Evolutionary conservation across 1,140 invertebrate genomes (phyloP), one percentile per base, ranked within the genome.

Genomic region (Tetramorium parvispinum): DNA sequence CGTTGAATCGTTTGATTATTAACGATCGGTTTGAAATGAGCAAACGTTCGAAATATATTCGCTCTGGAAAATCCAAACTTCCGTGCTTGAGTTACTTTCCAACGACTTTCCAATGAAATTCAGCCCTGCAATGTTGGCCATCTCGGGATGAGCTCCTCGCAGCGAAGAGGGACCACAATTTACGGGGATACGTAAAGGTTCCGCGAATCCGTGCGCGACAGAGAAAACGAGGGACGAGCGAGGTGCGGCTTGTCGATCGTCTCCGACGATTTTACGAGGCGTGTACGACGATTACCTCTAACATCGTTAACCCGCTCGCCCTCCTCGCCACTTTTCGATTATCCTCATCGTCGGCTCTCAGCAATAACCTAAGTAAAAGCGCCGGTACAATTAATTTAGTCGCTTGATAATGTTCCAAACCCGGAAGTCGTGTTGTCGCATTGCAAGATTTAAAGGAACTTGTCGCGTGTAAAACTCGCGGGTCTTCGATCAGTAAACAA

Each of bases 241-340:
- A 75, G 82, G 88, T 91, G 87, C 89, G 89, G 82, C 89, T 79
- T 90, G 90, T 87, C 88, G 89, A 92, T 91, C 91, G 91, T 89
- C 90, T 81, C 81, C 53, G 87, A 92, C 91, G 85, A 93, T 93
- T 92, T 92, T 92, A 92, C 90, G 89, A 92, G 88, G 46, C 89
- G 81, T 86, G 88, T 89, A 89, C 88, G 77, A 82, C 89, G 89
- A 93, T 93, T 92, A 92, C 85, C 57, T 76, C 76, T 77, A 86
- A 68, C 81, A 76, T 83, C 76, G 75, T 78, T 85, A 66, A 79
- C 32, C 70, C 21, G 53, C 21, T 43, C 65, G 51, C 51, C 65
- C 68, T 59, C 37, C 53, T 18, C 77, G n/a, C 57, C 55, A 40
- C 27, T 49, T 10, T 57, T 21, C 61, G 49, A 46, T 24, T 57